Base-by-base conservation (phyloP, 2,797 vertebrate genomes). In the Thunnus albacares region DNA sequence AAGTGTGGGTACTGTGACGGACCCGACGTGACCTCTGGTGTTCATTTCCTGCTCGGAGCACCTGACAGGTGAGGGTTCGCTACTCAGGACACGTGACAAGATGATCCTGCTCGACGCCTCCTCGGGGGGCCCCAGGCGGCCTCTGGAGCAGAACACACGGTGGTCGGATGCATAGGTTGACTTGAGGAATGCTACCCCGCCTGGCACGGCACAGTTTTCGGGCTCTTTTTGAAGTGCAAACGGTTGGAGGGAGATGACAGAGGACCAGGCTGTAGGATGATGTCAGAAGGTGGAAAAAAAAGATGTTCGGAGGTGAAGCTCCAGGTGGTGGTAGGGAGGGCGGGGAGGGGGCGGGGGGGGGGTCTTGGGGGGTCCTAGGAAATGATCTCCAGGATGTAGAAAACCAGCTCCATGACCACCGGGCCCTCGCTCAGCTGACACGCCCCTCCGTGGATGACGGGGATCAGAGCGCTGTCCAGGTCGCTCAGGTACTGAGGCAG, bases 301-400 rank as follows among this genome's bases (percentile, higher is more conserved):
- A 18, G 45, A 51, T 7, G 64, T 63, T 28, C 17, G 75, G 41
- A 70, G 77, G 47, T 5, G 65, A 20, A 53, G 66, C 24, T 69
- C 47, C 10, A 14, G 22, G 24, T 53, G 24, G 47, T 14, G 30
- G 59, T 49, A 24, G 2, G 24, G 24, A 24, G 24, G 59, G 63
- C 18, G 74, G 15, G 18, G 1, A 6, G 43, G 15, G 15, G 14
- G 15, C 2, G 43, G 45, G 8, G 43, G 45, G 8, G 5, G 45
- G 17, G 6, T 49, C 28, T 30, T 5, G 28, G 28, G 3, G 28
- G 28, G 22, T 81, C 88, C 93, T 98, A 99, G 62, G 97, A 97
- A 95, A 99, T 98, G 95, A 98, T 98, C 93, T 99, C 98, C 93
- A 99, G 95, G 93, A 99, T 99, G 96, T 99, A 99, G 96, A 99